A percentile compares a stretch with the other conserved stretches of the same genome.
phyloP scores from a whole-genome alignment of 2,888 invertebrate genomes.

The Chymomyza caudatula region DNA sequence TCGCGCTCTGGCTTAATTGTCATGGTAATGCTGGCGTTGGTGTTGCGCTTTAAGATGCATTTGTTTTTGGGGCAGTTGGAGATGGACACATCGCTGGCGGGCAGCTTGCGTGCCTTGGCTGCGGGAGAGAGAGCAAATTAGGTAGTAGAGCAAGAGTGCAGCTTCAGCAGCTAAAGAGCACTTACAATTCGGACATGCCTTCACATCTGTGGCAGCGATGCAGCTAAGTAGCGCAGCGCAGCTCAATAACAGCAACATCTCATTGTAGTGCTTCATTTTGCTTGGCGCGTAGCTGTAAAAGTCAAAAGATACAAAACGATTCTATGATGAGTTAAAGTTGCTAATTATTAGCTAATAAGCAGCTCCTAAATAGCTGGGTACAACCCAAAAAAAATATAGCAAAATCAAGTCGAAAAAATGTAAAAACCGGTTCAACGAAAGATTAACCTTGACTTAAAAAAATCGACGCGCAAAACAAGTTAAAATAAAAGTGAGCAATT shows the following conservation, averaged over 20 bases:
- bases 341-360: constrained; percentile 21
- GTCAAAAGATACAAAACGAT: not conserved
- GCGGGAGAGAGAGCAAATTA: not conserved
- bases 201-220: constrained; percentile 58
- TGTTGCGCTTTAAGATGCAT: constrained; percentile 83
- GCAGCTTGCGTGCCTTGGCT: constrained; percentile 78
- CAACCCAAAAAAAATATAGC: not conserved
- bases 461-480: not conserved
- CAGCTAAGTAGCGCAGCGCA: constrained; percentile 38
- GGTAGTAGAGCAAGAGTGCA: not conserved
- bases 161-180: not conserved
- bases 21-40: constrained; percentile 80
- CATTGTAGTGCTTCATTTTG: constrained; percentile 44
- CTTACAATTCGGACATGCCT: constrained; percentile 69
- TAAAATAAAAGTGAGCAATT: constrained; percentile 15
- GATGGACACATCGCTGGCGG: constrained; percentile 80
- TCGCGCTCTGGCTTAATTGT: constrained; percentile 82
- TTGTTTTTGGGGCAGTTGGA: constrained; percentile 82
- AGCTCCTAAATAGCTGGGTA: not conserved
- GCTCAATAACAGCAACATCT: constrained; percentile 34
- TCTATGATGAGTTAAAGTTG: not conserved
- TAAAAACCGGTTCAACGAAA: constrained; percentile 54
- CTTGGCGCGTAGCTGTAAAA: not conserved
- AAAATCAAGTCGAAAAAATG: constrained; percentile 19
- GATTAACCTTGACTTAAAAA: constrained; percentile 54